Conservation (phyloP, 1,140 invertebrate genomes). For the Bombus haemorrhoidalis region DNA sequence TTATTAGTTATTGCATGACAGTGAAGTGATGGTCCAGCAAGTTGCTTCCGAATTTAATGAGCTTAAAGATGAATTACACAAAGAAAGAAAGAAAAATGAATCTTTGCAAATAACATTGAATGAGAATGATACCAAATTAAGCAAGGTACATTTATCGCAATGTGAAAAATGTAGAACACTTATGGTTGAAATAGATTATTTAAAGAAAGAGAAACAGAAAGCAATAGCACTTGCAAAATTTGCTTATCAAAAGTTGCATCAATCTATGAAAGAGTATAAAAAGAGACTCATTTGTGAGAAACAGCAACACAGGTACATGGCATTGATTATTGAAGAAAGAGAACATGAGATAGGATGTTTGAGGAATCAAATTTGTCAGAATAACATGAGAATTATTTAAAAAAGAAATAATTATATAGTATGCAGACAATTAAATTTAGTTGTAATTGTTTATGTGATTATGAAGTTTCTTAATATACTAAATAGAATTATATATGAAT, state of each 20-base stretch:
- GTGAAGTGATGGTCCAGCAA: slow-evolving; percentile 64
- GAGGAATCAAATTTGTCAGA: slow-evolving; percentile 51
- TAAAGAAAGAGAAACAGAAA: slow-evolving; percentile 63
- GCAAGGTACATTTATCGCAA: slow-evolving; percentile 25
- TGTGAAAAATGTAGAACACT: slow-evolving; percentile 59
- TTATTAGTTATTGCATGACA: slow-evolving; percentile 70
- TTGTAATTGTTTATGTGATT: slow-evolving; percentile 1
- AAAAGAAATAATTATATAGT: slow-evolving; percentile 2
- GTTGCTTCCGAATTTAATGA: slow-evolving; percentile 66
- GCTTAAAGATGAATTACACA: slow-evolving; percentile 62
- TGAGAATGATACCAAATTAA: slow-evolving; percentile 39
- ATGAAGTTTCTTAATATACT: neutral
- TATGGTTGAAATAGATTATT: slow-evolving; percentile 47
- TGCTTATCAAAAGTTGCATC: slow-evolving; percentile 60
- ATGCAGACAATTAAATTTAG: slow-evolving; percentile 11
- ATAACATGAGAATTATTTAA: neutral
- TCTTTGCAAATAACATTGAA: slow-evolving; percentile 54
- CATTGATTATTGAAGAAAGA: slow-evolving; percentile 47
- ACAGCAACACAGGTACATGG: slow-evolving; percentile 47
- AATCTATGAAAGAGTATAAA: slow-evolving; percentile 52
- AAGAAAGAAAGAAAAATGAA: slow-evolving; percentile 60
- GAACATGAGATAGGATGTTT: slow-evolving; percentile 59
- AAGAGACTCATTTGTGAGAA: slow-evolving; percentile 48
- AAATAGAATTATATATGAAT: slow-evolving; percentile 5
- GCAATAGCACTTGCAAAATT: slow-evolving; percentile 63